Conservation (phyloP, 2,113 vertebrate genomes). For the Cheirogaleus medius region DNA sequence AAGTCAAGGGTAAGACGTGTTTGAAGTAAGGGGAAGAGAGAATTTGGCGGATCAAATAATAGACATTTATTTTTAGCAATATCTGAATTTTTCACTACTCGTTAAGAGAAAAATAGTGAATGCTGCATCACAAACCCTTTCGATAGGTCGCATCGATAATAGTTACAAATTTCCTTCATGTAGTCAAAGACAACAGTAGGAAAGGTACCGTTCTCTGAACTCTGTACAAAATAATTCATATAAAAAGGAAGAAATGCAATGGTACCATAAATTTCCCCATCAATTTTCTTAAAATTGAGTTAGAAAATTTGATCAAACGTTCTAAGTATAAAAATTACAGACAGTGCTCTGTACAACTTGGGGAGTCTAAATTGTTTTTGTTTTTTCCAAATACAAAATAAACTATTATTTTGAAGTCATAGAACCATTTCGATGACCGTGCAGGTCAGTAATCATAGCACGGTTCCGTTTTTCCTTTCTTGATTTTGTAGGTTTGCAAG, state of each 20-base stretch:
- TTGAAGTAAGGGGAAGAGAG: not conserved
- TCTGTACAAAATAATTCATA: not conserved
- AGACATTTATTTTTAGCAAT: not conserved
- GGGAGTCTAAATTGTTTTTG: not conserved
- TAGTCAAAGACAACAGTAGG: not conserved
- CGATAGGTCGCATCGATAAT: not conserved
- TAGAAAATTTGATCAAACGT: not conserved
- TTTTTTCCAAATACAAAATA: not conserved
- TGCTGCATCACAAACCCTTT: not conserved
- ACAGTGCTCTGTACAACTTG: not conserved
- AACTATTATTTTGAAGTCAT: not conserved
- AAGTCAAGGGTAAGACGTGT: no score
- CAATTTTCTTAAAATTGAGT: not conserved
- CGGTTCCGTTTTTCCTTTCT: not conserved
- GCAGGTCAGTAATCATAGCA: not conserved
- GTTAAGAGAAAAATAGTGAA: not conserved
- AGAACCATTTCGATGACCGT: fast-evolving
- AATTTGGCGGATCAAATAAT: not conserved
- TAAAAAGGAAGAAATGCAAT: not conserved
- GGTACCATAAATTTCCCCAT: not conserved
- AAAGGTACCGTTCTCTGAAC: not conserved
- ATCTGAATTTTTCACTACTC: not conserved
- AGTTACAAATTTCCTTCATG: not conserved
- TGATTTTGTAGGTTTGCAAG: not conserved
- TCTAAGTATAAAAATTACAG: not conserved